A percentile compares a stretch with the other conserved stretches of the same genome.
Conservation (phyloP, 2,888 invertebrate genomes). For the Acleris holmiana region DNA sequence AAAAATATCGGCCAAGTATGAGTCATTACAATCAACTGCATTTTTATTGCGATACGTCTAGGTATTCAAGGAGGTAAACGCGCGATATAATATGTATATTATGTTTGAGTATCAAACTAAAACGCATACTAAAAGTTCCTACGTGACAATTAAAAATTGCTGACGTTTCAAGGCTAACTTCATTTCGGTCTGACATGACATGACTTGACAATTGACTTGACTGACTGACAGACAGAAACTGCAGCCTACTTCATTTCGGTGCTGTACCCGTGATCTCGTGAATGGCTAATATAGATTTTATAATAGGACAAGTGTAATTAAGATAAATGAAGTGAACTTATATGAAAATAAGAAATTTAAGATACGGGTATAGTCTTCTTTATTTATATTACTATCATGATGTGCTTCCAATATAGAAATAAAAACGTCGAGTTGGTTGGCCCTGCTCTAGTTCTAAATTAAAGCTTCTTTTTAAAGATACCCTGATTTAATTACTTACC, state of each 20-base stretch:
- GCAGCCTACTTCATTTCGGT: conserved; percentile 17
- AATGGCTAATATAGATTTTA: conserved; percentile 27
- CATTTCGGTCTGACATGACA: conserved; percentile 5
- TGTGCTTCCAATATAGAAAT: not conserved
- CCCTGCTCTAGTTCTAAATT: conserved; percentile 41
- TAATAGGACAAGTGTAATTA: conserved; percentile 33
- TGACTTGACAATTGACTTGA: conserved; percentile 3
- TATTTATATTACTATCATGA: not conserved
- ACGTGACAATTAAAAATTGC: not conserved
- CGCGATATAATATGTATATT: too few species aligned
- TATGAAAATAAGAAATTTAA: conserved; percentile 23
- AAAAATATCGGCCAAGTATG: too few species aligned
- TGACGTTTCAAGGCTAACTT: conserved; percentile 16
- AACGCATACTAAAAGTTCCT: not conserved
- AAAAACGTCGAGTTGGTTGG: conserved; percentile 24
- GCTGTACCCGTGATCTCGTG: conserved; percentile 17
- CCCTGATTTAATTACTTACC: not conserved
- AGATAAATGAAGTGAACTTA: conserved; percentile 35
- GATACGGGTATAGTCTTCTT: conserved; percentile 23
- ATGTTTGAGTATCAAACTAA: conserved; percentile 1
- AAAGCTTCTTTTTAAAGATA: conserved; percentile 50
- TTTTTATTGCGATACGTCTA: too few species aligned
- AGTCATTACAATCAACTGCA: too few species aligned
- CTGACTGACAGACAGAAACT: too few species aligned
- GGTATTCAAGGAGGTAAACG: too few species aligned